Evolutionary conservation across 2,797 vertebrate genomes (phyloP).

Genomic region (Sebastes ruberrimus): DNA sequence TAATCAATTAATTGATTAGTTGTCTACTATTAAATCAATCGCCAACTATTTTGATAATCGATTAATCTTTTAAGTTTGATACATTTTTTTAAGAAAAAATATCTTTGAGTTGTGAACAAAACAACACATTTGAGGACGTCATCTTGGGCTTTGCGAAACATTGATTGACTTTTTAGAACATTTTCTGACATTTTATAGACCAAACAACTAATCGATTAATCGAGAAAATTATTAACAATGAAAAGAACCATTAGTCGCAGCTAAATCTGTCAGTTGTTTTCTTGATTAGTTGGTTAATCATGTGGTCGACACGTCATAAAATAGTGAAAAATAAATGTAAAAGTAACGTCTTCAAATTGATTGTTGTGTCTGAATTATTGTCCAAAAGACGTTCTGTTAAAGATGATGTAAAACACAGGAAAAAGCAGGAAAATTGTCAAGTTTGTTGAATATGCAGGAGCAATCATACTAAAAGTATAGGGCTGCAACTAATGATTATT

Average conservation of each 20-base stretch:
- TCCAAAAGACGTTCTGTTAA: neutral
- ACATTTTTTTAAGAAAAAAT: too few relatives aligned
- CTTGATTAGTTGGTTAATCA: neutral
- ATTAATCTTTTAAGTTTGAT: too few relatives aligned
- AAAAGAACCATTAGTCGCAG: too few relatives aligned
- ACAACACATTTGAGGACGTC: too few relatives aligned
- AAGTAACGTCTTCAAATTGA: neutral
- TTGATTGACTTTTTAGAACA: rapidly evolving
- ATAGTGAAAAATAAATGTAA: neutral
- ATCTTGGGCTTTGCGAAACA: too few relatives aligned
- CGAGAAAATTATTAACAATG: too few relatives aligned
- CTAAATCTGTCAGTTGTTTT: neutral
- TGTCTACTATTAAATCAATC: neutral
- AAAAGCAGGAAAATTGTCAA: neutral
- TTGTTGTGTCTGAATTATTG: neutral
- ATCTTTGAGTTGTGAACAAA: too few relatives aligned
- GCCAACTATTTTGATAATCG: too few relatives aligned
- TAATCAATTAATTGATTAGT: neutral
- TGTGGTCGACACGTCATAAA: neutral
- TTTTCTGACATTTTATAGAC: too few relatives aligned
- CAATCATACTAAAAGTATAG: neutral
- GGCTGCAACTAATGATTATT: neutral
- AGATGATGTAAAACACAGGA: neutral
- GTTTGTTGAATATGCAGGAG: neutral
- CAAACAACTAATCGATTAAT: too few relatives aligned